Evolutionary conservation across 2,113 vertebrate species (phyloP), one percentile per base, ranked within the genome.

Genomic region (Falcunculus frontatus): DNA sequence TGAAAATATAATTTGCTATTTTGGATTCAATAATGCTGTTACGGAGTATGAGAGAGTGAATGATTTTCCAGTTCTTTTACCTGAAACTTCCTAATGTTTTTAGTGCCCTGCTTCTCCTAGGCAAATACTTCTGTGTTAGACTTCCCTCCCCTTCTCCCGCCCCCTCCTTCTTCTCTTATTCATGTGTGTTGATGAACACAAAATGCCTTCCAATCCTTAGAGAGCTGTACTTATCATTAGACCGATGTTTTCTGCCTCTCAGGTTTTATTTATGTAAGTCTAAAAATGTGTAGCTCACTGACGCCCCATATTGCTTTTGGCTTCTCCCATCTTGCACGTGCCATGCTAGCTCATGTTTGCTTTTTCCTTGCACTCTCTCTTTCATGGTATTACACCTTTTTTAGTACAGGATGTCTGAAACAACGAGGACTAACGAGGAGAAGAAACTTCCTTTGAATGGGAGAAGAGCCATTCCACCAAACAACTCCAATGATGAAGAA

Each of bases 401-500:
- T 75, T 57, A 94, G 87, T n/a, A 52, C 56, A 97, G 68, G 44
- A 98, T 98, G 97, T 96, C 98, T 33, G 97, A 95, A 77, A 78
- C 92, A 87, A 74, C 10, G 2, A 97, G 95, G 57, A 76, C 96
- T 33, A 96, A 91, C 2, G 69, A 91, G 91, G 84, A 83, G 19
- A 92, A 90, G n/a, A 98, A 97, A 32, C 91, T 67, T 73, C 96
- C 91, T 59, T 95, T 98, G 87, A 98, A 96, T 5, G 99, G 99
- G 37, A 98, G 99, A 72, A 96, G 96, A 52, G 89, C 98, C 1
- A 49, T 94, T 6, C 98, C 99, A 6, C 62, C 73, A 35, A 98
- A 98, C 84, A 97, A 77, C 87, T 98, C 98, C 83, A 99, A 99
- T 81, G 97, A 95, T 2, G 98, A 98, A 17, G 97, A 98, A 56